A percentile compares a stretch with the other conserved stretches of the same genome.
These are phyloP conservation scores for Imbricaverruca yamaguchii DNA, from an alignment of 2,888 invertebrate species.

Conservation along the genomic window DNA sequence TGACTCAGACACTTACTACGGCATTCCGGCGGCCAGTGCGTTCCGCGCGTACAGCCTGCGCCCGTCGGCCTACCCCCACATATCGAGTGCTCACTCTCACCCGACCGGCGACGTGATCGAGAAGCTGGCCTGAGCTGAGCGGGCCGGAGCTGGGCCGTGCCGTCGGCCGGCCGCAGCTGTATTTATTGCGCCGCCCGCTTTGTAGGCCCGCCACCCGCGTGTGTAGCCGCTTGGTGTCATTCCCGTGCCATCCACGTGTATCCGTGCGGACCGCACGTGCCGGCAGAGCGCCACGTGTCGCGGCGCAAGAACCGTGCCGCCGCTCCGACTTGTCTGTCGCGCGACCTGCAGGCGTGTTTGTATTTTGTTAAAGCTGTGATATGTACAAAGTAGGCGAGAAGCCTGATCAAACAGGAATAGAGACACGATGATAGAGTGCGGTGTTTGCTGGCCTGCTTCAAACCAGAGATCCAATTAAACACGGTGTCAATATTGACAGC, in stretches of 20 bases:
- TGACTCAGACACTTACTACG: not conserved
- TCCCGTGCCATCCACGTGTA: slow-evolving; percentile 4
- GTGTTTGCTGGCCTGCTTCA: not conserved
- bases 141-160: no score
- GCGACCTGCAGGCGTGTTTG: not conserved
- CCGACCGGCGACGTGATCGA: not conserved
- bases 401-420: slow-evolving; percentile 14
- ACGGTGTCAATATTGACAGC: not conserved
- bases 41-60: not conserved
- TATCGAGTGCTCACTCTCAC: not conserved
- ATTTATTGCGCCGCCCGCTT: slow-evolving; percentile 9
- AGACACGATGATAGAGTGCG: not conserved
- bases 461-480: not conserved
- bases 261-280: no score
- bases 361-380: slow-evolving; percentile 8
- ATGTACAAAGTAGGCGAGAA: slow-evolving; percentile 4
- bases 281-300: no score
- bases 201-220: not conserved
- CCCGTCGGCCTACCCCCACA: not conserved
- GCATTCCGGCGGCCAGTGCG: not conserved
- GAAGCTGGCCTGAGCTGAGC: not conserved
- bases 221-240: slow-evolving; percentile 13
- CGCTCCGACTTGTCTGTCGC: no score
- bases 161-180: not conserved
- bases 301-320: not conserved